Evolutionary conservation across 2,797 vertebrate genomes (phyloP).

Genomic region (Echiichthys vipera): DNA sequence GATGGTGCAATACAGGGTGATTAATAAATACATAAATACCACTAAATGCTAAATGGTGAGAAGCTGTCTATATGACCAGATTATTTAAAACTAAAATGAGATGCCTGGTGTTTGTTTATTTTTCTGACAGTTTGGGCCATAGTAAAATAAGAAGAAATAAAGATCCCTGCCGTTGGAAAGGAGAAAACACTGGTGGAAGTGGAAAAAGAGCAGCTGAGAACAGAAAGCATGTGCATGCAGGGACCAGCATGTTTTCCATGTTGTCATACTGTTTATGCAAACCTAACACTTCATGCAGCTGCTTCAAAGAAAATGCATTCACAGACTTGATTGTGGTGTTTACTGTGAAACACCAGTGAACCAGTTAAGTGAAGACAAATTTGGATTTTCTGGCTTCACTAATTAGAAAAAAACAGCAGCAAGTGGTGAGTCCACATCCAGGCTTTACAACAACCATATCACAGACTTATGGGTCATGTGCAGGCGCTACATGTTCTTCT

Average conservation of each 20-base stretch:
- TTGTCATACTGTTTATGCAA: constrained; percentile 17
- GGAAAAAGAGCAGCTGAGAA: constrained; percentile 7
- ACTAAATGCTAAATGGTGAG: constrained; percentile 12
- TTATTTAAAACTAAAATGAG: neutral
- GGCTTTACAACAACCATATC: constrained; percentile 21
- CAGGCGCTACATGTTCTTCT: constrained; percentile 11
- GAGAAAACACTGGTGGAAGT: neutral
- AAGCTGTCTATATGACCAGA: neutral
- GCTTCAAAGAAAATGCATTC: constrained; percentile 38
- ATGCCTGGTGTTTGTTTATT: neutral
- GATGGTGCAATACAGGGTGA: constrained; percentile 32
- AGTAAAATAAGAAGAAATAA: constrained; percentile 6
- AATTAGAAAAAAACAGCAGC: constrained; percentile 35
- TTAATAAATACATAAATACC: constrained; percentile 1
- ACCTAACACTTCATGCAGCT: constrained; percentile 25
- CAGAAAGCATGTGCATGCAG: neutral
- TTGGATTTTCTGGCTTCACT: constrained; percentile 31
- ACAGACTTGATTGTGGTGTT: constrained; percentile 18
- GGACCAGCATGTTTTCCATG: neutral
- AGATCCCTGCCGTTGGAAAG: neutral
- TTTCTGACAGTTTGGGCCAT: neutral
- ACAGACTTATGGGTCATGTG: constrained; percentile 33
- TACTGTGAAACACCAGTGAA: constrained; percentile 20
- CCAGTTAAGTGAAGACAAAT: constrained; percentile 22
- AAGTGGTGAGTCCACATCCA: constrained; percentile 3